Evolutionary conservation across 2,113 vertebrate species (phyloP), one percentile per base, ranked within the genome.

Genomic region (Turnix velox): DNA sequence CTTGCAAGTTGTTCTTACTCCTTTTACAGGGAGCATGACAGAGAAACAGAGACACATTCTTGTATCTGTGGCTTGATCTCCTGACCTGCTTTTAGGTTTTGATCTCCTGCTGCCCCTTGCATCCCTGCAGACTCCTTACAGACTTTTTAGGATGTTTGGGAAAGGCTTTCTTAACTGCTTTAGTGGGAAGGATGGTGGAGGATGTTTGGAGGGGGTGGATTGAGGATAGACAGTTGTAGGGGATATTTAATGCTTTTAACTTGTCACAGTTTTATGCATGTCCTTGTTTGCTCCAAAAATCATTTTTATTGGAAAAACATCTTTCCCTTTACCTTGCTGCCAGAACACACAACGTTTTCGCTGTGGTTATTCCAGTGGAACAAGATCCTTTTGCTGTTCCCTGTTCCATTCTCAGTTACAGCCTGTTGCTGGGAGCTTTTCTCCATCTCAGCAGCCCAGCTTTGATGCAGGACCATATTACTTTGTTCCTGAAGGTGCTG

Each of bases 281-380:
- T 74, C 51, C 65, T 91, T 61, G 52, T 87, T 90, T 82, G 62
- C 54, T 92, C 85, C 73, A 68, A 93, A 92, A 86, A 46, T 42
- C 3, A 40, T 52, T 76, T 79, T 43, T 76, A 1, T 20, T 77
- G 40, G 39, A 67, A 67, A 82, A 78, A 57, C 14, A 7, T 14
- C 54, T 72, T 71, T 71, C 27, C 37, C 69, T 57, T 62, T 72
- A n/a, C 72, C 49, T 71, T 14, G 1, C 10, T 72, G 58, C 54
- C 72, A 39, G 55, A 6, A 27, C 24, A 17, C 28, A 14, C 27
- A 24, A 1, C 42, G 68, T 49, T 52, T 78, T 39, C 40, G 25
- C 37, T 28, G 0, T 9, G 15, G 48, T 28, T 51, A 0, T 49
- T 93, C 37, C 0, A 4, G 58, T 14, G n/a, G 82, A 62, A 33